Base-by-base conservation (phyloP, 92 coral and sea anemone genomes). In the Micromussa lordhowensis region DNA sequence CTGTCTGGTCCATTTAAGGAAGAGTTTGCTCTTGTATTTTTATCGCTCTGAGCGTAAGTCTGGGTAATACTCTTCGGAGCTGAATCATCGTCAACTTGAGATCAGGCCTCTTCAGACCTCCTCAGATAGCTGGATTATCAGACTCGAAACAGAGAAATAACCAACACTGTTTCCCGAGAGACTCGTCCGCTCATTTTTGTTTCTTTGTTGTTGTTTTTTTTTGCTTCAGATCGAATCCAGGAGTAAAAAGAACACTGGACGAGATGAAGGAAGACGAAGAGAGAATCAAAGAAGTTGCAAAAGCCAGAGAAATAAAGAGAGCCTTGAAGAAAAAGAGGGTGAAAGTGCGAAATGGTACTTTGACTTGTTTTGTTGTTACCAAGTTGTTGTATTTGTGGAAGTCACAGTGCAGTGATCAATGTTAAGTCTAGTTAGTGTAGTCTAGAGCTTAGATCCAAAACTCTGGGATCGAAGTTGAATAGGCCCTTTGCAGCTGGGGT, bases 291-390 rank as follows among this genome's bases (percentile, higher is more conserved):
- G 92, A 89, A 51, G 88, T 75, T 76, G 53, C 81, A 30, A 89
- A 78, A 55, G n/a, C 78, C 51, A 34, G 83, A 36, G 35, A 90
- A 57, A 85, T 77, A 86, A 85, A 49, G 77, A 90, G 85, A 73
- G 93, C 93, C 31, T 28, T 78, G 66, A 90, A 90, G 68, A 85
- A 80, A 90, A 82, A 90, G 81, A 90, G 79, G 70, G 86, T 82
- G 8, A 36, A 40, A 40, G 82, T 69, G 28, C 75, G 75, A 86
- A 63, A 75, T 55, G 89, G 89, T 86, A 48, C 8, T 8, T 35
- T 38, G 12, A 63, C 68, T 29, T 36, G 76, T 55, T 82, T 18
- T 28, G 30, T 30, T 68, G 19, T 26, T 21, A 26, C 51, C 9
- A 44, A 44, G 51, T 8, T 44, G 51, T 44, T 44, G 51, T 44